Conservation (phyloP, 2,797 vertebrate species). For the Monodelphis domestica region DNA sequence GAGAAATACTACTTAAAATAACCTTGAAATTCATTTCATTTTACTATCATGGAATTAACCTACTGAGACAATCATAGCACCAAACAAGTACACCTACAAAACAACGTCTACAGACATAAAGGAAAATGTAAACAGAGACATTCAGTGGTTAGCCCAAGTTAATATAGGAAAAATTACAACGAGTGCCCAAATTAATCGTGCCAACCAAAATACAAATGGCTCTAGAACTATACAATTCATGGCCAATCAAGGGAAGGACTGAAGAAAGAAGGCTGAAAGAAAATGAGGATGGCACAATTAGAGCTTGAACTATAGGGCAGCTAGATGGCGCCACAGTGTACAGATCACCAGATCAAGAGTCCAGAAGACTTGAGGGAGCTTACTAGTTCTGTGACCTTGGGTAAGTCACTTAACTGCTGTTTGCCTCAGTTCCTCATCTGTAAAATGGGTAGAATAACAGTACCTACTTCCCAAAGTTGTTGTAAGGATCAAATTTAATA, state of each 20-base stretch:
- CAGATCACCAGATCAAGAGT: neutral
- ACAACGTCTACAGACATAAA: neutral
- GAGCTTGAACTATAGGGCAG: neutral
- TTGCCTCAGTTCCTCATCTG: neutral
- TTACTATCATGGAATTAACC: neutral
- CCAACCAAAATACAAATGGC: neutral
- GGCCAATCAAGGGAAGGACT: neutral
- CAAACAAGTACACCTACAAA: neutral
- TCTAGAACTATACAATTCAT: neutral
- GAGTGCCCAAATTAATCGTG: neutral
- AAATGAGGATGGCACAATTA: neutral
- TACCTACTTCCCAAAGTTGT: slow-evolving; percentile 6
- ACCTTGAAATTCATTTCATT: neutral
- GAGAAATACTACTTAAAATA: neutral
- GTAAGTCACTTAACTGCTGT: neutral
- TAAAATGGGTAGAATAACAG: slow-evolving; percentile 33
- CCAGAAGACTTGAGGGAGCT: neutral
- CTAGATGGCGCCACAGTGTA: neutral
- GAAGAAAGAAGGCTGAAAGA: neutral
- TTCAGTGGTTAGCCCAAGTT: neutral
- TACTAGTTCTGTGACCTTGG: neutral
- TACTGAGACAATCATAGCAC: neutral
- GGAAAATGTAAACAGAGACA: neutral
- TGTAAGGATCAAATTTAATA: slow-evolving; percentile 53
- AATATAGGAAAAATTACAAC: neutral